phyloP scores from a whole-genome alignment of 2,797 vertebrate genomes.

The Vespertilio murinus region DNA sequence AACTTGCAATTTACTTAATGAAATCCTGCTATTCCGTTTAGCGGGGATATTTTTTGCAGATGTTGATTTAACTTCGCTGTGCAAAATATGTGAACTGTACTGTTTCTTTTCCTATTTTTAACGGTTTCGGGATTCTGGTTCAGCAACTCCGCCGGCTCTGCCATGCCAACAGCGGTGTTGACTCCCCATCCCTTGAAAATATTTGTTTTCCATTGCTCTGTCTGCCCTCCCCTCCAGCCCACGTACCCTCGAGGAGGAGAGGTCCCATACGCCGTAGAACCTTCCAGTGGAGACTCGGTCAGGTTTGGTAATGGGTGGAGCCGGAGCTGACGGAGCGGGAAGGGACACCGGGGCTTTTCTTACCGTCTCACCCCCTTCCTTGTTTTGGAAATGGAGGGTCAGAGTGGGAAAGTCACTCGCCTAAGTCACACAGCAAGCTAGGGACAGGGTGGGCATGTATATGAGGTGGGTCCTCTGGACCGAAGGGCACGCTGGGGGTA shows the following conservation, averaged over 20 bases:
- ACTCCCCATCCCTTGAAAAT: conserved; percentile 43
- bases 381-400: background rate
- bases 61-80: conserved; percentile 93
- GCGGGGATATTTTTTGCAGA: conserved; percentile 97
- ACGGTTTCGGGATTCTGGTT: conserved; percentile 79
- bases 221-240: conserved; percentile 26
- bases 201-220: conserved; percentile 32
- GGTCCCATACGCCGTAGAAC: background rate
- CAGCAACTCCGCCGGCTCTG: conserved; percentile 32
- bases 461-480: background rate
- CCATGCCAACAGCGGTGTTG: conserved; percentile 41
- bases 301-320: background rate
- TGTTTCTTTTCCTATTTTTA: conserved; percentile 87
- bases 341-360: background rate
- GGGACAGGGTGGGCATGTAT: background rate
- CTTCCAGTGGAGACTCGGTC: background rate
- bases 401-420: background rate
- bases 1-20: conserved; percentile 99
- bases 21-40: conserved; percentile 98
- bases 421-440: background rate
- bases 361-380: background rate
- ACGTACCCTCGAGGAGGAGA: background rate
- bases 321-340: background rate
- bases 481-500: background rate
- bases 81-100: conserved; percentile 91